These are phyloP conservation scores for Trachurus trachurus DNA, from an alignment of 2,797 vertebrate genomes.

Conservation along the genomic window DNA sequence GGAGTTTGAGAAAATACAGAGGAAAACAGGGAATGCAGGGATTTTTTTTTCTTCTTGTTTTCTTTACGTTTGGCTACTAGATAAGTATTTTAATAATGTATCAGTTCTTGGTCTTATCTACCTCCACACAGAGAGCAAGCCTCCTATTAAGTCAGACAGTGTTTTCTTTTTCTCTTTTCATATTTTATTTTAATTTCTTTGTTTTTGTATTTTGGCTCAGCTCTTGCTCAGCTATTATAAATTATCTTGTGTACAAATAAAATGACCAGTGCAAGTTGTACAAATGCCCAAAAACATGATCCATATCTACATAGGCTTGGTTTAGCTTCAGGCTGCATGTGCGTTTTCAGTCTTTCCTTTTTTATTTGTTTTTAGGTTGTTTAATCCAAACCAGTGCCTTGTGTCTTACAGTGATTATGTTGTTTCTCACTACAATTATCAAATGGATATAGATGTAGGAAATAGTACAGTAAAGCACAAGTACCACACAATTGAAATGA, in stretches of 20 bases:
- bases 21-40: not conserved
- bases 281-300: slow-evolving; percentile 19
- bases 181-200: not conserved
- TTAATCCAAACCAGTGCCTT: not conserved
- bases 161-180: not conserved
- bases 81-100: slow-evolving; percentile 51
- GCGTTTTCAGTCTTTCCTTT: not conserved
- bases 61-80: slow-evolving; percentile 8
- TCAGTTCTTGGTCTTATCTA: slow-evolving; percentile 40
- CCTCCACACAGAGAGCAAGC: slow-evolving; percentile 20
- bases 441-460: not conserved
- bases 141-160: not conserved
- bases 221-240: slow-evolving; percentile 37
- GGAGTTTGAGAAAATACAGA: slow-evolving; percentile 12
- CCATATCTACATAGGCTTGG: slow-evolving; percentile 25
- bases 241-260: slow-evolving; percentile 17
- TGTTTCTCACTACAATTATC: not conserved
- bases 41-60: not conserved
- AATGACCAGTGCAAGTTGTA: slow-evolving; percentile 18
- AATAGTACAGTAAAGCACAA: not conserved
- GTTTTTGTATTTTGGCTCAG: slow-evolving; percentile 8
- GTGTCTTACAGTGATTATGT: not conserved
- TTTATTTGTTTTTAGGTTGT: not conserved
- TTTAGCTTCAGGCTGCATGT: slow-evolving; percentile 12
- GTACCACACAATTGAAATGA: not conserved